A percentile compares a stretch with the other conserved stretches of the same genome.
phyloP scores from a whole-genome alignment of 2,113 vertebrate species.

The Electrona antarctica region DNA sequence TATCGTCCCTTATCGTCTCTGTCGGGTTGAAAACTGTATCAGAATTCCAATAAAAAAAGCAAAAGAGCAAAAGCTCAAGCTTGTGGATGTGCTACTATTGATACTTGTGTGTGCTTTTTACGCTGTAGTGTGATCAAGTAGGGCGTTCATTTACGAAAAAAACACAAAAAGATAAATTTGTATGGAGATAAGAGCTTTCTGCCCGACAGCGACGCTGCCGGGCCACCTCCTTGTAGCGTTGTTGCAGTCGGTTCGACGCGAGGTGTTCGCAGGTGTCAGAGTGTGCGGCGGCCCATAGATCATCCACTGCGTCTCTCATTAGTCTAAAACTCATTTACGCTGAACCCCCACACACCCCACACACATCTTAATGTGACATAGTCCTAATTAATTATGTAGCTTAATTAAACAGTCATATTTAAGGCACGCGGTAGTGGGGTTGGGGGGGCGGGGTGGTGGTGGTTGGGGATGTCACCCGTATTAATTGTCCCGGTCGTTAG shows the following conservation, averaged over 20 bases:
- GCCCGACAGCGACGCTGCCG: no score
- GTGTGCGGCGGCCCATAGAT: conserved; percentile 44
- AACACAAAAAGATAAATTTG: no score
- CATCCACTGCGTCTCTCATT: conserved; percentile 47
- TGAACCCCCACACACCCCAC: conserved; percentile 12
- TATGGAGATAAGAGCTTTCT: no score
- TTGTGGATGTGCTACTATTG: no score
- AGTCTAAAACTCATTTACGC: conserved; percentile 75
- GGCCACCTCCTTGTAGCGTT: background rate
- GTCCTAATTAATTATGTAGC: conserved; percentile 75
- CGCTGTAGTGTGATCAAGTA: no score
- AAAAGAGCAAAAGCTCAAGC: no score
- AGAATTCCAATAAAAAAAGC: no score
- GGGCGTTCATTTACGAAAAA: no score
- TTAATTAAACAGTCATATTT: conserved; percentile 82
- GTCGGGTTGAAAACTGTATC: no score
- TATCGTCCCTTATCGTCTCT: no score
- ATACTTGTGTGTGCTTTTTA: no score
- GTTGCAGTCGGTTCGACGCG: background rate
- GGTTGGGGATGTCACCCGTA: conserved; percentile 43
- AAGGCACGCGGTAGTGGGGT: conserved; percentile 49
- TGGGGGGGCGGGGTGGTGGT: conserved; percentile 37
- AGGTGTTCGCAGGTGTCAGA: conserved; percentile 48
- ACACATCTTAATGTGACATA: conserved; percentile 64
- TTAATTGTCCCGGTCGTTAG: conserved; percentile 65